Conservation (phyloP, 2,113 vertebrate genomes). For the Psilopsiagon aymara region DNA sequence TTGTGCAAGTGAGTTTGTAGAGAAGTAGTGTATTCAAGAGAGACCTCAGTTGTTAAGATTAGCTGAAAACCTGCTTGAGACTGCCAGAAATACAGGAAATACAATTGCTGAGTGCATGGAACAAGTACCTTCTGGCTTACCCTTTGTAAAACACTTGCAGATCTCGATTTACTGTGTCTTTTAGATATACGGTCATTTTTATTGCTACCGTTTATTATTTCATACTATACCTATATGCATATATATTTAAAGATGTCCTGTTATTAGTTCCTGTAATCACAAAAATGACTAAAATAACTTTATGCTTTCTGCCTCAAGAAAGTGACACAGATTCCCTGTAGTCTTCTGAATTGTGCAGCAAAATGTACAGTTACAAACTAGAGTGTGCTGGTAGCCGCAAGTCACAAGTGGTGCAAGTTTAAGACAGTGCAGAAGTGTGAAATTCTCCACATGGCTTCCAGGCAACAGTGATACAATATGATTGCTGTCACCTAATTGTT, state of each 20-base stretch:
- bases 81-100: background rate
- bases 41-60: background rate
- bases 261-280: background rate
- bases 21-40: background rate
- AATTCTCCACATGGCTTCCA: constrained; percentile 4
- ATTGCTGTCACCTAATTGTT: constrained; percentile 26
- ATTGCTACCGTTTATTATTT: background rate
- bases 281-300: background rate
- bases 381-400: background rate
- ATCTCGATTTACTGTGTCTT: background rate
- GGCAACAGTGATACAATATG: background rate
- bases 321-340: background rate
- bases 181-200: background rate
- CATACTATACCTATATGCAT: background rate
- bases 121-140: background rate
- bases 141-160: background rate
- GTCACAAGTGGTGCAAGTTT: background rate
- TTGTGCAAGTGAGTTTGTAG: constrained; percentile 85
- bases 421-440: background rate
- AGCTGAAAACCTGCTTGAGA: background rate
- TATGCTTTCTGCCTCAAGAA: background rate
- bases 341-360: background rate
- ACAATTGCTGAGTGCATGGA: background rate
- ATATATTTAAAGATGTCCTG: background rate
- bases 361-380: background rate